Base-by-base conservation (phyloP, 2,888 invertebrate species). In the Philereme transversata region DNA sequence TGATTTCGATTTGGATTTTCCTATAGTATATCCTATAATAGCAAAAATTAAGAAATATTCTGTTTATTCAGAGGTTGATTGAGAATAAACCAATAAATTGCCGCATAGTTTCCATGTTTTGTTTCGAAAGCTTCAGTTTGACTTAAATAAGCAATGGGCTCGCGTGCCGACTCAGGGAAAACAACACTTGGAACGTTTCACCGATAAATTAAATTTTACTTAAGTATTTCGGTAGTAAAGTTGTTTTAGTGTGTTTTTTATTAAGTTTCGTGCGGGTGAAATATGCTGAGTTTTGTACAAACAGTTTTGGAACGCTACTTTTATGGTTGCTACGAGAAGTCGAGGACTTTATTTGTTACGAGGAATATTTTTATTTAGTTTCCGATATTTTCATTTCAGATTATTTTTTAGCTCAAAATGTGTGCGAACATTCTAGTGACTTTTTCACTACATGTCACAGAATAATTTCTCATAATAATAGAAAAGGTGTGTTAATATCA, bases 51-150 rank as follows among this genome's bases (percentile, higher is more conserved):
- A 22, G 22, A 22, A 22, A 22, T 22, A 22, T 22, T 22, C 22
- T 22, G 22, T 22, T 22, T 22, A 22, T 33, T 57, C 33, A 5
- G 43, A n/a, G 49, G 45, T 41, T 11, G 45, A 40, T 63, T 56
- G 47, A 50, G 59, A 63, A 56, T 43, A 53, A 49, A 45, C 63
- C 63, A 87, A 88, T 86, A 86, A 85, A 90, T 90, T 84, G 77
- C 87, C 70, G 69, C 73, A 74, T 82, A 80, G 81, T 84, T 83
- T 79, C 82, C 82, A 81, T 87, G 84, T 83, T 88, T 86, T 87
- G 81, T 83, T 87, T 86, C 83, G 75, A 79, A 85, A 84, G 78
- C 79, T 83, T 82, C 77, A 78, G 78, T 84, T 85, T 84, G 73
- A 81, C 78, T 82, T 81, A 74, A 76, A 74, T 76, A 73, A 80